Evolutionary conservation across 2,888 invertebrate genomes (phyloP).

Genomic region (Tethea ocularis): DNA sequence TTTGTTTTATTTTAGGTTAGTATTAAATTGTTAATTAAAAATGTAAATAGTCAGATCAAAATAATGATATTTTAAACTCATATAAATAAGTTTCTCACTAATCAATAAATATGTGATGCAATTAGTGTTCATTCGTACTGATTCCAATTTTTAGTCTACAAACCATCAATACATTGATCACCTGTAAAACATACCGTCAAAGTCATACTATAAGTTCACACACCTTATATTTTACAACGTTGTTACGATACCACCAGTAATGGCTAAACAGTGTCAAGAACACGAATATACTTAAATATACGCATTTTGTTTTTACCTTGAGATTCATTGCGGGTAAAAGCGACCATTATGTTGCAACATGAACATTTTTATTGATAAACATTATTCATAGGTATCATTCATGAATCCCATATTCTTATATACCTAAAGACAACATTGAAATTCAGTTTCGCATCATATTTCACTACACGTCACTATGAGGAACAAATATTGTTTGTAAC

Average conservation of each 20-base stretch:
- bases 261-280: slow-evolving; percentile 33
- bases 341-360: slow-evolving; percentile 26
- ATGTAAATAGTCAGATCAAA: no score
- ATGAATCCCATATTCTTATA: neutral
- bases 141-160: no score
- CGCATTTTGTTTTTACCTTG: slow-evolving; percentile 46
- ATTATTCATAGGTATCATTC: neutral
- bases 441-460: neutral
- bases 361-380: slow-evolving; percentile 13
- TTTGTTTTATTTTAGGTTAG: no score
- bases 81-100: no score
- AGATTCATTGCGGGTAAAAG: slow-evolving; percentile 31
- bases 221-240: neutral
- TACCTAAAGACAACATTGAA: neutral
- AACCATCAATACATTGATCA: no score
- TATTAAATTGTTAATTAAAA: no score
- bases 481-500: neutral
- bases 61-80: no score
- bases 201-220: no score
- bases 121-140: no score
- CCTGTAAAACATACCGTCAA: no score
- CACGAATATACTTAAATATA: slow-evolving; percentile 31
- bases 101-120: no score
- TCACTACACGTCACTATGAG: neutral
- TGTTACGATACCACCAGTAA: neutral